Base-by-base conservation (phyloP, 2,888 invertebrate genomes). In the Athalia rosae region DNA sequence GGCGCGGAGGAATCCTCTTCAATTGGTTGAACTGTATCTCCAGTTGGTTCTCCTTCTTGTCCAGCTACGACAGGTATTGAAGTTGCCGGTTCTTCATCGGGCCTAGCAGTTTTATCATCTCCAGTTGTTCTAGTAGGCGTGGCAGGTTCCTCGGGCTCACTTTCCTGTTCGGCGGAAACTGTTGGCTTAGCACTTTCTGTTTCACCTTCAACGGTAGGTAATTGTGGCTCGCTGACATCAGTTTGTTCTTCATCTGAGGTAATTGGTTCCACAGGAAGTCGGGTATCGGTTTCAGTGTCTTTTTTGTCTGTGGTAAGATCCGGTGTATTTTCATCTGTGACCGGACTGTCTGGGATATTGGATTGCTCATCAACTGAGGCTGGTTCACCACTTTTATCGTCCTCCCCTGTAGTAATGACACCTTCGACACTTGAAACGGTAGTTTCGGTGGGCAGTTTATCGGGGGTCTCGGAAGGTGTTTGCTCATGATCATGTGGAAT, bases 291-390 rank as follows among this genome's bases (percentile, higher is more conserved):
- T 64, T 56, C 76, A 43, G 56, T 28, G 45, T 28, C 43, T 15
- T 76, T 50, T 45, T 66, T 64, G 53, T 56, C 56, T 13, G 11
- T 5, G 67, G 81, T 64, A 53, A 80, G 62, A 11, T 74, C 77
- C 47, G 82, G 78, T 67, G 77, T 76, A 7, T 79, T 76, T 3
- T 77, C 66, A 45, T 81, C 81, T 50, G 81, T 77, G 45, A 77
- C 77, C 77, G 78, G n/a, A 62, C 45, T 13, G 41, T 47, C 41
- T n/a, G 79, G 61, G 77, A 11, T 15, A 15, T 0, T 45, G 61
- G 77, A 28, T 47, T 76, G 71, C 76, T 48, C 77, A 15, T 79
- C 66, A 71, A 48, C 41, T 9, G 78, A 28, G 47, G 73, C 43
- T 61, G 74, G 62, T 11, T 43, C 59, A 9, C 47, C 62, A 58